Base-by-base conservation (phyloP, 1,140 invertebrate species). In the Halictus rubicundus region DNA sequence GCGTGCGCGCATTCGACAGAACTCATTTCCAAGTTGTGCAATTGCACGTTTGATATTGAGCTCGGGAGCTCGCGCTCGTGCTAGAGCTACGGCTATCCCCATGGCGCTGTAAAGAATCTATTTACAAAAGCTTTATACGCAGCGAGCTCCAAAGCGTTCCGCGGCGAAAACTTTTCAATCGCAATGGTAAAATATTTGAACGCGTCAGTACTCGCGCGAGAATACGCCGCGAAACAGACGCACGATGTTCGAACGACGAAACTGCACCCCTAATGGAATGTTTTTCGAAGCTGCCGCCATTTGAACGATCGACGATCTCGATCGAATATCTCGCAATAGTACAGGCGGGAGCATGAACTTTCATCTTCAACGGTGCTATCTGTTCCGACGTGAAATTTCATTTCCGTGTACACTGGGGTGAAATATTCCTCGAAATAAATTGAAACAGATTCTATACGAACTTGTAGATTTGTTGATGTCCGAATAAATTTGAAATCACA, bases 1-100 rank as follows among this genome's bases (percentile, higher is more conserved):
- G 32, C 32, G 32, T 4, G 6, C 46, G 72, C 78, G 59, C 68
- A 72, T 74, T 61, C 25, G 64, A 74, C 79, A 66, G 64, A 60
- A 65, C 78, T 86, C 82, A 79, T 87, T 86, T 79, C 65, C 75
- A 87, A 87, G 84, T 87, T 87, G 83, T 77, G 81, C 83, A 84
- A 87, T 87, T 86, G 82, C 66, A 59, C 68, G 66, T 54, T 77
- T 61, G 71, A 84, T 80, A 86, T 83, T 72, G 68, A 57, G 68
- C 65, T 64, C 61, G 81, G 23, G 39, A 73, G 60, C 59, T n/a
- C 21, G 69, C 76, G 81, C 81, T 84, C 64, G 68, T 71, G 71
- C 65, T 60, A 54, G 39, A 8, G 6, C 49, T 63, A 69, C 57
- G 63, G 39, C 10, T 52, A 64, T 49, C 49, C 42, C 80, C 59